These are phyloP conservation scores for Siderastrea siderea DNA, from an alignment of 92 coral and sea anemone species.

Conservation along the genomic window DNA sequence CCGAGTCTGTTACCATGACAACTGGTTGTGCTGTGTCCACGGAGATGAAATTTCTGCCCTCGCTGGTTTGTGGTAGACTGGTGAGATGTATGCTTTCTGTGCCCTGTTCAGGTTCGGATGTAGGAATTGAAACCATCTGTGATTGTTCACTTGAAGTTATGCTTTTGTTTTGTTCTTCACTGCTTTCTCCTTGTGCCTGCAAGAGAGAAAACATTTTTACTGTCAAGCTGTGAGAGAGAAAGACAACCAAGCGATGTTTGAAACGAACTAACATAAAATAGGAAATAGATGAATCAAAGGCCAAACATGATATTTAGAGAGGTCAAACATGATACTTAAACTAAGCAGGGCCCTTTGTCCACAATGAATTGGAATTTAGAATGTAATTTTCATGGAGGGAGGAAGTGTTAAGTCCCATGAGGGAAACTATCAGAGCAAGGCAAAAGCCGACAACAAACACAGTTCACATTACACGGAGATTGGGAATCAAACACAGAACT, in stretches of 20 bases:
- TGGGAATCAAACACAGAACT: too few species aligned
- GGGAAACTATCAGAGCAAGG: too few species aligned
- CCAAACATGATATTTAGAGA: too few species aligned
- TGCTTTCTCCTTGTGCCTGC: slow-evolving; percentile 3
- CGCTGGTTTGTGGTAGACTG: slow-evolving; percentile 11
- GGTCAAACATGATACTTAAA: too few species aligned
- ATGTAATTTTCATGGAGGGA: too few species aligned
- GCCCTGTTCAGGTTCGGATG: slow-evolving; percentile 3
- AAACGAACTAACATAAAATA: too few species aligned
- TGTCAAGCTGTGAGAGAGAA: not conserved
- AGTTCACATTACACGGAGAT: too few species aligned
- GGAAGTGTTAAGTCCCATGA: too few species aligned
- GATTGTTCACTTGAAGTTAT: slow-evolving; percentile 13
- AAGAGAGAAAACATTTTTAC: not conserved
- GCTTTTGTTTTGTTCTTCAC: not conserved
- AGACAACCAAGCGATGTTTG: not conserved
- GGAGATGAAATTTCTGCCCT: slow-evolving; percentile 22
- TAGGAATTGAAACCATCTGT: slow-evolving; percentile 10
- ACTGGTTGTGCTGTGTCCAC: slow-evolving; percentile 32
- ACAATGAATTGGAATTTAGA: too few species aligned
- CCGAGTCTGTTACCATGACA: slow-evolving; percentile 42
- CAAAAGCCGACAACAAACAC: too few species aligned
- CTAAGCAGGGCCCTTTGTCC: too few species aligned
- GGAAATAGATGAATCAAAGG: too few species aligned
- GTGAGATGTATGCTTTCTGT: slow-evolving; percentile 6